Conservation (phyloP, 2,888 invertebrate species). For the Drosophila austrosaltans region DNA sequence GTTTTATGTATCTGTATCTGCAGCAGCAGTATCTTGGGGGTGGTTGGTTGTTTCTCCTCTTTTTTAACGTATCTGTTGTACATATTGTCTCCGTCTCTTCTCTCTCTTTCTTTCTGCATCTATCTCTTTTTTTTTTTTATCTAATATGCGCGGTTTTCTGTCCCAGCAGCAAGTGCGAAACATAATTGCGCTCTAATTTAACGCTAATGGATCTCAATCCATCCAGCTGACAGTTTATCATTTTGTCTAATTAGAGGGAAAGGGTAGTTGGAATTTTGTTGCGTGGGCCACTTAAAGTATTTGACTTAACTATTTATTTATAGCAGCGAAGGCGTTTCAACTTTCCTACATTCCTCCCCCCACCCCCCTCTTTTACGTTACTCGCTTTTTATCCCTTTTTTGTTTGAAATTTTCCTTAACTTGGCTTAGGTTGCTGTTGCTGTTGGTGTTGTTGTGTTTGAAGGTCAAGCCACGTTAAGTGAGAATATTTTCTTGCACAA, state of each 20-base stretch:
- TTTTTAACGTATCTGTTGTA: slow-evolving; percentile 31
- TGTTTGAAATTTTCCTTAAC: slow-evolving; percentile 6
- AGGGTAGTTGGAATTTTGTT: slow-evolving; percentile 17
- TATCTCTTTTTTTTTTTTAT: slow-evolving; percentile 39
- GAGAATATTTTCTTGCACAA: neutral
- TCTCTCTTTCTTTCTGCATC: neutral
- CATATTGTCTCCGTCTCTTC: slow-evolving; percentile 1
- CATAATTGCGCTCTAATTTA: slow-evolving; percentile 73
- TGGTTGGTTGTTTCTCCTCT: neutral
- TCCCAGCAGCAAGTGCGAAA: slow-evolving; percentile 29
- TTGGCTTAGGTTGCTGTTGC: neutral
- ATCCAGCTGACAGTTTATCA: slow-evolving; percentile 56
- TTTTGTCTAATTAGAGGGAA: slow-evolving; percentile 29
- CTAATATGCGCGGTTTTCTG: slow-evolving; percentile 42
- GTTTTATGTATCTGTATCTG: slow-evolving; percentile 6
- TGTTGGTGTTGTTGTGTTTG: neutral
- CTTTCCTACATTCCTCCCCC: neutral
- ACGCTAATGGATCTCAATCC: slow-evolving; percentile 72
- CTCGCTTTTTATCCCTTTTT: slow-evolving; percentile 1
- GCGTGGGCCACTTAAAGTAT: slow-evolving; percentile 29
- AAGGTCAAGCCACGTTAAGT: slow-evolving; percentile 1
- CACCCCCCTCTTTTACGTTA: neutral
- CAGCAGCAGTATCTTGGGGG: slow-evolving; percentile 1
- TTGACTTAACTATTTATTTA: slow-evolving; percentile 18
- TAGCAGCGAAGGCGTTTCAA: slow-evolving; percentile 11